A percentile compares a stretch with the other conserved stretches of the same genome.
Evolutionary conservation across 2,797 vertebrate species (phyloP).

Genomic region (Sarcoramphus papa): DNA sequence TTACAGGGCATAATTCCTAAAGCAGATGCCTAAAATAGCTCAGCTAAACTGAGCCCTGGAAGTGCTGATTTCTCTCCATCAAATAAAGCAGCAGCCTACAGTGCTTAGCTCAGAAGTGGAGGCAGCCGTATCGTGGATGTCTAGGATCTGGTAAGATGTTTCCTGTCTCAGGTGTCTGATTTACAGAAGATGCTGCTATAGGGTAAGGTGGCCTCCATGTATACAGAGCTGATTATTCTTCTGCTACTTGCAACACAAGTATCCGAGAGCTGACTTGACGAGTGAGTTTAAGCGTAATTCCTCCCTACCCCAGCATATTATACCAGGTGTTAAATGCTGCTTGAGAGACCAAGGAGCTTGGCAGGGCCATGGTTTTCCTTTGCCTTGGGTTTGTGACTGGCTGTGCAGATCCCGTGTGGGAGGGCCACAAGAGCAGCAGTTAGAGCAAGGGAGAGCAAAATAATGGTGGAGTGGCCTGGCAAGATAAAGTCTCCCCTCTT

Average conservation of each 20-base stretch:
- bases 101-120: not conserved
- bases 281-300: not conserved
- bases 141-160: not conserved
- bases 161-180: not conserved
- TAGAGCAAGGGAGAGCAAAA: not conserved
- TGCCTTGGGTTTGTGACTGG: not conserved
- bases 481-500: not conserved
- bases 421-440: not conserved
- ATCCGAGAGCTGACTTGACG: not conserved
- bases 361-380: not conserved
- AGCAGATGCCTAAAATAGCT: constrained; percentile 20
- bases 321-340: not conserved
- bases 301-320: not conserved
- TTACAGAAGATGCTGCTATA: not conserved
- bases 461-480: not conserved
- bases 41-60: not conserved
- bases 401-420: accelerated
- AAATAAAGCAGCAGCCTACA: not conserved
- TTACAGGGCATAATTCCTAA: constrained; percentile 1
- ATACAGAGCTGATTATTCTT: not conserved
- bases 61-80: not conserved
- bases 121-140: not conserved
- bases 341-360: not conserved
- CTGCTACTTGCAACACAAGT: accelerated
- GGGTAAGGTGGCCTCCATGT: accelerated